phyloP scores from a whole-genome alignment of 2,113 vertebrate genomes.

The Ploceus nigricollis region DNA sequence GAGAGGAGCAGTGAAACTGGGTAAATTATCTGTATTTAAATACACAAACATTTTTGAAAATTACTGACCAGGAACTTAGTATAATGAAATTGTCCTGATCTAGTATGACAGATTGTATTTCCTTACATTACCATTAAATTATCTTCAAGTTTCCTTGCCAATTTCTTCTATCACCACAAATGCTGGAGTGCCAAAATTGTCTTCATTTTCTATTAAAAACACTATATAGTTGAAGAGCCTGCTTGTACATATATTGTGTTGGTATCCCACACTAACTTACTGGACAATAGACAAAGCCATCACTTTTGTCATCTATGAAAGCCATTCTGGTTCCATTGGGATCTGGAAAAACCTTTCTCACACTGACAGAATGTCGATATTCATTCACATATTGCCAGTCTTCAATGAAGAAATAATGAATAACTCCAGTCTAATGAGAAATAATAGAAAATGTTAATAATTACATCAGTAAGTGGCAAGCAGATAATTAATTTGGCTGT shows the following conservation, averaged over 20 bases:
- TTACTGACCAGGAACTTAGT: background rate
- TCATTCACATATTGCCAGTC: constrained; percentile 91
- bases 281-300: constrained; percentile 90
- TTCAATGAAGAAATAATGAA: constrained; percentile 89
- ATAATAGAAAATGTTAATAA: background rate
- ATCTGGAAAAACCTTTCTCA: constrained; percentile 93
- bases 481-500: background rate
- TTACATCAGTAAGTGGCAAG: background rate
- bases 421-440: constrained; percentile 79
- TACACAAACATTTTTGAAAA: background rate
- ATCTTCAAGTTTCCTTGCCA: background rate
- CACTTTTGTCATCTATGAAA: constrained; percentile 93
- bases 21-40: background rate
- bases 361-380: constrained; percentile 85
- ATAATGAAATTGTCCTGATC: background rate
- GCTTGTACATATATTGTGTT: background rate
- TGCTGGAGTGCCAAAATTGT: background rate
- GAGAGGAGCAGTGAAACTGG: background rate
- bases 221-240: background rate
- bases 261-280: constrained; percentile 68
- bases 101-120: background rate
- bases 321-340: constrained; percentile 85
- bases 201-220: background rate
- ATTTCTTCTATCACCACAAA: background rate
- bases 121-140: background rate